phyloP scores from a whole-genome alignment of 2,113 vertebrate species.

The Orthonyx spaldingii region DNA sequence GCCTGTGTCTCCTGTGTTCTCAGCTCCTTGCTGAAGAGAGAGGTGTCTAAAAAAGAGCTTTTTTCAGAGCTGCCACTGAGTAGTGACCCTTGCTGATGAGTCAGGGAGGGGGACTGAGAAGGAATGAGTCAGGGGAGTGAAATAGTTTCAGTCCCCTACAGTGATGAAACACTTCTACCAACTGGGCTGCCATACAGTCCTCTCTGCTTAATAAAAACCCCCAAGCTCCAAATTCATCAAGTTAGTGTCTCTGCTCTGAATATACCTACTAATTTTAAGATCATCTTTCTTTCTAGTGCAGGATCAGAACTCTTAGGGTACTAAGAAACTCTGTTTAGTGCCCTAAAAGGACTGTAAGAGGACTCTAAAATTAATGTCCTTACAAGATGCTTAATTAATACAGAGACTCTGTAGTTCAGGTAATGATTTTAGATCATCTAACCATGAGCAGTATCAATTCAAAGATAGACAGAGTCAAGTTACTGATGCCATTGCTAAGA shows the following conservation, averaged over 20 bases:
- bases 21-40: not conserved
- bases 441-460: not conserved
- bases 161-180: not conserved
- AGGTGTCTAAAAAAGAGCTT: not conserved
- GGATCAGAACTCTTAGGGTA: not conserved
- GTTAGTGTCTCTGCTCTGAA: not conserved
- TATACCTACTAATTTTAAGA: not conserved
- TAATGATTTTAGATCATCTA: not conserved
- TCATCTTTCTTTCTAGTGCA: not conserved
- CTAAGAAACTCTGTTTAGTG: not conserved
- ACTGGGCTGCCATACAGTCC: not conserved
- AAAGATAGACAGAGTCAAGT: not conserved
- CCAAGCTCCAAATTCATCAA: not conserved
- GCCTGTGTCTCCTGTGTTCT: not conserved
- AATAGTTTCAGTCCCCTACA: not conserved
- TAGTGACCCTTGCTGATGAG: not conserved
- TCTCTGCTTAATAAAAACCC: not conserved
- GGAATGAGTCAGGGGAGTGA: not conserved
- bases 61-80: not conserved
- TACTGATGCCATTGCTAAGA: not conserved
- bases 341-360: not conserved
- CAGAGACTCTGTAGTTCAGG: not conserved
- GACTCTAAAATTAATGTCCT: not conserved
- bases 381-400: not conserved
- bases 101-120: not conserved